Evolutionary conservation across 2,113 vertebrate species (phyloP).

Genomic region (Equus przewalskii): DNA sequence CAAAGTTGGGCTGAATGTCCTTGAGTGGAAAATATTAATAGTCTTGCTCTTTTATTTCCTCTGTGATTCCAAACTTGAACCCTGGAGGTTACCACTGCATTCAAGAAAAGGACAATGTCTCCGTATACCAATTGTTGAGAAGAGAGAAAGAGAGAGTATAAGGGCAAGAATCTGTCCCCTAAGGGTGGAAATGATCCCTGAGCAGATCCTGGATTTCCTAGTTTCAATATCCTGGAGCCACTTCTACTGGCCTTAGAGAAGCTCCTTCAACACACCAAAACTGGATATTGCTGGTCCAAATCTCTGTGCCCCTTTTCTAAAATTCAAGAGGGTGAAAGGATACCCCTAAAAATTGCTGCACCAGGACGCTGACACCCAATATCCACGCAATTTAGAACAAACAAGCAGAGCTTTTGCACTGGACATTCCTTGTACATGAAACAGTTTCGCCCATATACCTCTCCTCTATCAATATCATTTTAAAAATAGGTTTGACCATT

Average conservation of each 20-base stretch:
- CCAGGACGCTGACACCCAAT: background rate
- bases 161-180: background rate
- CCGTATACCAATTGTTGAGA: background rate
- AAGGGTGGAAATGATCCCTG: background rate
- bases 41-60: constrained; percentile 4
- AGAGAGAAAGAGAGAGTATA: background rate
- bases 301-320: background rate
- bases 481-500: constrained; percentile 74
- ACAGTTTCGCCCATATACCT: background rate
- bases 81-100: background rate
- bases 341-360: background rate
- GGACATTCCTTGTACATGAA: background rate
- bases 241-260: background rate
- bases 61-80: background rate
- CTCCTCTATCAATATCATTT: constrained; percentile 54
- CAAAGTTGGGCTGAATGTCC: background rate
- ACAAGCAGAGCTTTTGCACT: background rate
- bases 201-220: background rate
- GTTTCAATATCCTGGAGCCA: background rate
- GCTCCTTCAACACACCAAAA: background rate
- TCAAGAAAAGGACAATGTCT: background rate
- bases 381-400: background rate
- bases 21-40: constrained; percentile 30
- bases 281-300: background rate
- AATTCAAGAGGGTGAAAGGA: background rate